Conservation (phyloP, 1,140 invertebrate genomes). For the Delia radicum region DNA sequence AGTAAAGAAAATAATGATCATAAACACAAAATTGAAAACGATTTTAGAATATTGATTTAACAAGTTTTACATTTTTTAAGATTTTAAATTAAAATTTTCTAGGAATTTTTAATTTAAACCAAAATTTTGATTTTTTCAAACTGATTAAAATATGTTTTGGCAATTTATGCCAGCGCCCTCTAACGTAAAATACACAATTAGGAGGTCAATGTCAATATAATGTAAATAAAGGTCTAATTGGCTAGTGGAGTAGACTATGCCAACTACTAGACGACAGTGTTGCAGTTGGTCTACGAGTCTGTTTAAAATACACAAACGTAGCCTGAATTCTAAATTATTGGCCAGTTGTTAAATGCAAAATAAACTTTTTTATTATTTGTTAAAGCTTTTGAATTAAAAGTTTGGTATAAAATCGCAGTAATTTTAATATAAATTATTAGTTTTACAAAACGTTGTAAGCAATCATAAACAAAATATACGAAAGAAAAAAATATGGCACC, state of each 20-base stretch:
- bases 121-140: not conserved
- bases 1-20: not conserved
- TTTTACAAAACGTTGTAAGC: constrained; percentile 10
- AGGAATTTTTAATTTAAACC: not conserved
- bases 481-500: constrained; percentile 9
- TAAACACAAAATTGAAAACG: not conserved
- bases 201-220: constrained; percentile 21
- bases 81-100: not conserved
- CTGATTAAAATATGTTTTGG: not conserved
- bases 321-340: constrained; percentile 11
- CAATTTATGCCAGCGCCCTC: not conserved
- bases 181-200: not conserved
- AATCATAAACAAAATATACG: not conserved
- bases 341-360: not conserved
- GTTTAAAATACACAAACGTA: not conserved
- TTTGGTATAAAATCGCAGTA: constrained; percentile 7
- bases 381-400: not conserved
- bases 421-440: not conserved
- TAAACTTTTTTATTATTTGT: not conserved
- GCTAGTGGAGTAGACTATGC: not conserved
- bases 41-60: not conserved
- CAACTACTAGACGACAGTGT: not conserved
- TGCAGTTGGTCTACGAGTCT: not conserved
- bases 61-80: not conserved
- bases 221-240: not conserved